Percentiles rank a stretch among this genome's conserved stretches.
These are phyloP conservation scores for Entomobrya multifasciata DNA, from an alignment of 2,888 invertebrate species.

Conservation along the genomic window DNA sequence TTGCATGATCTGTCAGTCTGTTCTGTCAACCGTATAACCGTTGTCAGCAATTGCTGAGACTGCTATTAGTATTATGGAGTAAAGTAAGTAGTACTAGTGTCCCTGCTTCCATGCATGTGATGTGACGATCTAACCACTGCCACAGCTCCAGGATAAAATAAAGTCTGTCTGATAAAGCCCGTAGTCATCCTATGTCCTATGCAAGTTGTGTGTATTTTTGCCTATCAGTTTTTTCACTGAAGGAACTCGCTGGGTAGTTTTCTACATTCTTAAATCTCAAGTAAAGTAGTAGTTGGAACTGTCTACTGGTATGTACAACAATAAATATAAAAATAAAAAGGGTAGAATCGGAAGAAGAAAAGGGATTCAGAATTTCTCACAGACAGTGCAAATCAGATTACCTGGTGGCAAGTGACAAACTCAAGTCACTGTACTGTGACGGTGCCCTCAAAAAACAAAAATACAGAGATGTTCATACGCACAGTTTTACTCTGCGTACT, in stretches of 20 bases:
- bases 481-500: not conserved
- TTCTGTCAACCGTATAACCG: constrained; percentile 59
- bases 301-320: too few relatives aligned
- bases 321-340: not conserved
- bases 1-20: constrained; percentile 65
- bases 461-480: not conserved
- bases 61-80: constrained; percentile 23
- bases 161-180: constrained; percentile 37
- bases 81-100: not conserved
- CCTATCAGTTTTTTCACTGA: constrained; percentile 40
- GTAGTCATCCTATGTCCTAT: constrained; percentile 33
- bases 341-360: not conserved
- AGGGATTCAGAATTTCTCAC: constrained; percentile 25
- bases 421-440: constrained; percentile 51
- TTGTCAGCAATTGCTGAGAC: constrained; percentile 64
- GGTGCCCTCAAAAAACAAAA: constrained; percentile 43
- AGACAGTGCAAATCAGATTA: constrained; percentile 72
- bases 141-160: constrained; percentile 50
- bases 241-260: too few relatives aligned
- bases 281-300: too few relatives aligned
- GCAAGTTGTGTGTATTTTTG: constrained; percentile 34
- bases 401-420: constrained; percentile 74
- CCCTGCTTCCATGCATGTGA: constrained; percentile 2
- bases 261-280: too few relatives aligned
- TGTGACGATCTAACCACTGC: constrained; percentile 11